Evolutionary conservation across 2,888 invertebrate genomes (phyloP).

Genomic region (Cerceris ruficornis): DNA sequence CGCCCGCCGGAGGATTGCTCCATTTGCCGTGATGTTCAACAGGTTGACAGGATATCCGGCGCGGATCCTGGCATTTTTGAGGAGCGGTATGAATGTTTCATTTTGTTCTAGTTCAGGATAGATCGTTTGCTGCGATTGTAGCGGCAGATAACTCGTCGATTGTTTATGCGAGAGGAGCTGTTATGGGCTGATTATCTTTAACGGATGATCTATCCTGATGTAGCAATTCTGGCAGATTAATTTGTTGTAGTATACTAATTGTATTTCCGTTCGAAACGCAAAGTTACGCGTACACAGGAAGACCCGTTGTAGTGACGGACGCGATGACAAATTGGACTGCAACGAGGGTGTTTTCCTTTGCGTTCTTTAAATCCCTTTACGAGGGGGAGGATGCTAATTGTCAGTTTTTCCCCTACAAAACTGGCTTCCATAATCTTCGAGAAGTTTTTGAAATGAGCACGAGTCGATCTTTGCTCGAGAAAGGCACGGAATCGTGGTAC

Average conservation of each 20-base stretch:
- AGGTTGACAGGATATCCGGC: slow-evolving; percentile 86
- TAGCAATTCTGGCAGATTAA: too few relatives aligned
- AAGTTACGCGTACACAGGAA: slow-evolving; percentile 88
- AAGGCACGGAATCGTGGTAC: slow-evolving; percentile 87
- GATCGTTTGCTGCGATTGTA: slow-evolving; percentile 10
- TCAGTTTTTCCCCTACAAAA: slow-evolving; percentile 97
- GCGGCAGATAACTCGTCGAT: background rate
- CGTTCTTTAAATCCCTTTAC: slow-evolving; percentile 92
- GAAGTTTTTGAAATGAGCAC: slow-evolving; percentile 93
- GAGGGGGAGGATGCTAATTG: slow-evolving; percentile 85
- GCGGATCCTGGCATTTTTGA: slow-evolving; percentile 89
- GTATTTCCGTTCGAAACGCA: too few relatives aligned
- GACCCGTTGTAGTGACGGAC: slow-evolving; percentile 93
- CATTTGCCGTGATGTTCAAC: slow-evolving; percentile 87
- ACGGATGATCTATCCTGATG: too few relatives aligned
- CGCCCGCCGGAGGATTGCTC: slow-evolving; percentile 92
- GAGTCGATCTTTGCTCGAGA: slow-evolving; percentile 86
- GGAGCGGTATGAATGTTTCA: slow-evolving; percentile 82
- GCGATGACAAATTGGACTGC: slow-evolving; percentile 93
- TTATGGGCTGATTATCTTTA: too few relatives aligned
- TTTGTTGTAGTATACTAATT: too few relatives aligned
- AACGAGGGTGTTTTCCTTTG: slow-evolving; percentile 88
- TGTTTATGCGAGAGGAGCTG: too few relatives aligned
- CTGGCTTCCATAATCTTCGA: slow-evolving; percentile 89
- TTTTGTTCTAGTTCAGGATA: background rate